These are phyloP conservation scores for Neoseiulus cucumeris DNA, from an alignment of 1,140 invertebrate species.

Conservation along the genomic window DNA sequence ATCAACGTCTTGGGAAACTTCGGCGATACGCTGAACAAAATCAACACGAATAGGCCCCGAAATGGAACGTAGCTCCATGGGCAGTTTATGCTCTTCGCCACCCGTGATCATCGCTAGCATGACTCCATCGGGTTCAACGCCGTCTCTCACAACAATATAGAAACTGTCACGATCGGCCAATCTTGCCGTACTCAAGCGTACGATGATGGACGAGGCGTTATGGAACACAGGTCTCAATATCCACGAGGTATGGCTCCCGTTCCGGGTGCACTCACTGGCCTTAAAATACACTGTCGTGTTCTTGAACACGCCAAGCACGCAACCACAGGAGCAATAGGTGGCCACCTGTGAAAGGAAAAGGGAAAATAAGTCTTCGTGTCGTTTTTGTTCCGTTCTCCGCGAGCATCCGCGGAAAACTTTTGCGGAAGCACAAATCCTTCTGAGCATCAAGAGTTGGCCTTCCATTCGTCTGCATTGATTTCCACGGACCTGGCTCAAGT, in stretches of 20 bases:
- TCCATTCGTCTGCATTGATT: too few relatives aligned
- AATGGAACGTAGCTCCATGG: background rate
- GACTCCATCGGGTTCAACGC: conserved; percentile 12
- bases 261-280: background rate
- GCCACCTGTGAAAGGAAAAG: background rate
- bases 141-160: conserved; percentile 16
- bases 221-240: background rate
- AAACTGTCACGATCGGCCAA: background rate
- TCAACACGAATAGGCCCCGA: background rate
- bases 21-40: background rate
- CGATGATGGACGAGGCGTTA: conserved; percentile 3
- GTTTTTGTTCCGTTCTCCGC: too few relatives aligned
- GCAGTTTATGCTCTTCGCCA: background rate
- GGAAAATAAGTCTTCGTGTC: too few relatives aligned
- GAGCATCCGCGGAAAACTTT: too few relatives aligned
- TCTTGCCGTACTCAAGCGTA: background rate
- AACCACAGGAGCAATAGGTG: background rate
- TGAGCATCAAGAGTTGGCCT: too few relatives aligned
- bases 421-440: too few relatives aligned
- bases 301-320: conserved; percentile 1
- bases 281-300: conserved; percentile 4
- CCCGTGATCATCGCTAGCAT: conserved; percentile 14
- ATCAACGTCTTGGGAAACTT: background rate
- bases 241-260: background rate
- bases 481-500: background rate